Conservation (phyloP, 1,140 invertebrate species). For the Tetramorium simillimum region DNA sequence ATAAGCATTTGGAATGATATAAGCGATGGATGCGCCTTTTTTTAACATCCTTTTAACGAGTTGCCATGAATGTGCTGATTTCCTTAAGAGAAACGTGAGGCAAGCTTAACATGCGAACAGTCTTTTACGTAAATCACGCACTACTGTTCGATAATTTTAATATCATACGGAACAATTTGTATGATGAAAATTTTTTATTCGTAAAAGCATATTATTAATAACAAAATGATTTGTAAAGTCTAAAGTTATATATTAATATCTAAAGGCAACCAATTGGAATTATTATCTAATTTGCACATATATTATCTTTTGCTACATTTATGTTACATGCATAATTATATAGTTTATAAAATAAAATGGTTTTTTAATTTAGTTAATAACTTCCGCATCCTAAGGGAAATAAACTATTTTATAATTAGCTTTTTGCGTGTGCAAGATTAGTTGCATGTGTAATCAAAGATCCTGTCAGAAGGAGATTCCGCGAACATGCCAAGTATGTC, state of each 20-base stretch:
- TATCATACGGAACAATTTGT: background rate
- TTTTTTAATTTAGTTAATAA: background rate
- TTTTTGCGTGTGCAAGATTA: background rate
- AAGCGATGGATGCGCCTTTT: conserved; percentile 1
- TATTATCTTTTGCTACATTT: background rate
- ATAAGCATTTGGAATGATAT: background rate
- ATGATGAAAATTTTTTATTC: background rate
- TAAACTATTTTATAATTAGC: background rate
- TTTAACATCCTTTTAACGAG: conserved; percentile 38
- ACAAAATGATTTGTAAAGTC: background rate
- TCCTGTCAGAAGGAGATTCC: conserved; percentile 25
- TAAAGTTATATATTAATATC: background rate
- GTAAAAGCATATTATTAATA: background rate
- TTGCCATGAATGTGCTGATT: background rate
- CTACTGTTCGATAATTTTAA: background rate
- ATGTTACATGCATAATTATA: background rate
- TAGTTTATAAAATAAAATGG: background rate
- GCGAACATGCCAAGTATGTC: background rate
- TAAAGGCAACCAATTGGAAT: background rate
- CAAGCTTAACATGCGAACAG: background rate
- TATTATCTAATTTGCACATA: conserved; percentile 6
- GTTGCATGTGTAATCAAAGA: background rate
- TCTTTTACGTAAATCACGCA: background rate
- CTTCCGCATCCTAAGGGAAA: background rate
- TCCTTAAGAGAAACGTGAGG: background rate